Evolutionary conservation across 2,797 vertebrate species (phyloP).

Genomic region (Scarus forsteni): DNA sequence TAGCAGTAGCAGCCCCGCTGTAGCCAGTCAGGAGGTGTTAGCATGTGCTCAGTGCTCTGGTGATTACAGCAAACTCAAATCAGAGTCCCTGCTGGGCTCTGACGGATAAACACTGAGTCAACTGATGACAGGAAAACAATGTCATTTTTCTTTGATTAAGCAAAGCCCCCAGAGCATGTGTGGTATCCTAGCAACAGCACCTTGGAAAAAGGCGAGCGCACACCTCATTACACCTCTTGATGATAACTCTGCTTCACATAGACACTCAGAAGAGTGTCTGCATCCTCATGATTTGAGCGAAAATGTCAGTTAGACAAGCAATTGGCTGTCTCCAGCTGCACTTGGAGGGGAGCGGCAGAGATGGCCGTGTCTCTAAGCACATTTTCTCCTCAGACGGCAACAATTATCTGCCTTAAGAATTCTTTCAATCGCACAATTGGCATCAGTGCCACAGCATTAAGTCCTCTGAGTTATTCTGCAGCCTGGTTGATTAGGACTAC

Average conservation of each 20-base stretch:
- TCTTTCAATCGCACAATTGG: slow-evolving; percentile 39
- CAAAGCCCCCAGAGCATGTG: slow-evolving; percentile 42
- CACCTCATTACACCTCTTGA: slow-evolving; percentile 64
- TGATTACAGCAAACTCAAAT: slow-evolving; percentile 40
- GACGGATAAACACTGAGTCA: slow-evolving; percentile 34
- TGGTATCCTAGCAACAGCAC: slow-evolving; percentile 73
- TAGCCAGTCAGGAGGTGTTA: slow-evolving; percentile 11
- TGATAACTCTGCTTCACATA: slow-evolving; percentile 56
- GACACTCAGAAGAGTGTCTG: slow-evolving; percentile 45
- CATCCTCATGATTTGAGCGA: slow-evolving; percentile 32
- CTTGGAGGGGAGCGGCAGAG: slow-evolving; percentile 22
- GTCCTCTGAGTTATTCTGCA: slow-evolving; percentile 46
- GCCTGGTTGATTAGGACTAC: slow-evolving; percentile 59
- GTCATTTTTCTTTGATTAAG: slow-evolving; percentile 61
- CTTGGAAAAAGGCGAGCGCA: slow-evolving; percentile 38
- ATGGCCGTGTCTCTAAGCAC: slow-evolving; percentile 46
- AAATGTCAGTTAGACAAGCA: slow-evolving; percentile 58
- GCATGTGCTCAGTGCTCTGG: background rate
- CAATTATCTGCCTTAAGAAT: slow-evolving; percentile 70
- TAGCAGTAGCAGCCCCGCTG: background rate
- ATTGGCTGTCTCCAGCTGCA: slow-evolving; percentile 39
- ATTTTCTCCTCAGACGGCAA: slow-evolving; percentile 53
- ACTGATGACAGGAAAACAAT: slow-evolving; percentile 53
- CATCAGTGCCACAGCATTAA: slow-evolving; percentile 67
- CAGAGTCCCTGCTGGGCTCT: slow-evolving; percentile 35